These are phyloP conservation scores for Cepaea nemoralis DNA, from an alignment of 1,140 invertebrate genomes.

Conservation along the genomic window DNA sequence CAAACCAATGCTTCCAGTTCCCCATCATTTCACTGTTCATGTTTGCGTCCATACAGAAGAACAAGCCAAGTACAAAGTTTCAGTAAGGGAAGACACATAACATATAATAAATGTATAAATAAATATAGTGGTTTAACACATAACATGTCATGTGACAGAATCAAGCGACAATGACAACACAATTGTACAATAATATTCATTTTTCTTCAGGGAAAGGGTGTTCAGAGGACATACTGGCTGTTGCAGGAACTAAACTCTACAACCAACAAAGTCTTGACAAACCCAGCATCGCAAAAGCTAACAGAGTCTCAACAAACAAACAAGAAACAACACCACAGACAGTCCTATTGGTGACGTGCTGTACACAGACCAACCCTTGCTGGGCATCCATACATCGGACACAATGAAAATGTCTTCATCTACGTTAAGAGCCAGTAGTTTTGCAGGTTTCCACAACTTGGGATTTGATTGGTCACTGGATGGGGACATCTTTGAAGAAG, in stretches of 20 bases:
- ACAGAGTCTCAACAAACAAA: background rate
- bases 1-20: no score
- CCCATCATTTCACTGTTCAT: no score
- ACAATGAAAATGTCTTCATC: background rate
- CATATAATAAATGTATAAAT: no score
- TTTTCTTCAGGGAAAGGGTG: constrained; percentile 81
- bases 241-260: constrained; percentile 73
- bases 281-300: background rate
- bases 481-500: no score
- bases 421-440: background rate
- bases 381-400: background rate
- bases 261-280: background rate
- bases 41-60: no score
- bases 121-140: no score
- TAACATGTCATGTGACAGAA: no score
- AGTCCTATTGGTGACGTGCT: background rate
- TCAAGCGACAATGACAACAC: no score
- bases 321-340: no score
- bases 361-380: background rate
- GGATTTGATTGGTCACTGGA: background rate
- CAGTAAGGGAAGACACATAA: no score
- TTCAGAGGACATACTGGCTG: constrained; percentile 89
- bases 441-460: background rate
- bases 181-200: no score
- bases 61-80: no score